These are phyloP conservation scores for Eulacestoma nigropectus DNA, from an alignment of 2,113 vertebrate genomes.

Conservation along the genomic window DNA sequence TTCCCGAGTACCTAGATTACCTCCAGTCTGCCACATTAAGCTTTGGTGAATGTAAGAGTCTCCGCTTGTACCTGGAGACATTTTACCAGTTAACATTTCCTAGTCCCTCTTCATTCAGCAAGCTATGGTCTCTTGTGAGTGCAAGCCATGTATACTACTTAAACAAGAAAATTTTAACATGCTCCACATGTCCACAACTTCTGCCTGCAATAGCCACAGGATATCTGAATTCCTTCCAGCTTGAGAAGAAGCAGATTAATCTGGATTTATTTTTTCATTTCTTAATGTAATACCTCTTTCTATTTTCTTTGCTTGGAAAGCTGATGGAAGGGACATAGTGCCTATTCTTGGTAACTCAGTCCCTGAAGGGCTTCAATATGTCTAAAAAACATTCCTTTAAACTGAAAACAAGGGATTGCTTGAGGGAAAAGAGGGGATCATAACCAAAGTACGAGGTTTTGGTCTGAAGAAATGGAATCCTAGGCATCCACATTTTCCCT, in stretches of 20 bases:
- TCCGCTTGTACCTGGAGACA: background rate
- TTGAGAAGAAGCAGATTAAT: background rate
- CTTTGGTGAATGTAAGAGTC: background rate
- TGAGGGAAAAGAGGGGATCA: background rate
- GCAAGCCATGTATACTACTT: background rate
- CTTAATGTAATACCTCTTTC: background rate
- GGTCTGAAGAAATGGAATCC: background rate
- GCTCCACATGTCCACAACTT: background rate
- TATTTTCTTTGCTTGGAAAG: background rate
- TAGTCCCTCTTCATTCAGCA: background rate
- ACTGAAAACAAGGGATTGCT: background rate
- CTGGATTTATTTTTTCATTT: background rate
- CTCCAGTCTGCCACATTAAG: background rate
- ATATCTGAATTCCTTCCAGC: background rate
- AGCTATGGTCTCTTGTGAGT: background rate
- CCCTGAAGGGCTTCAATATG: background rate
- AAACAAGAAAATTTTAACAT: background rate
- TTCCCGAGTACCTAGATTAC: background rate
- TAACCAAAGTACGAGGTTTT: rapidly evolving
- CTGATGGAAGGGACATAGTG: background rate
- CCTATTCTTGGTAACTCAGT: background rate
- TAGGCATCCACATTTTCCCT: background rate
- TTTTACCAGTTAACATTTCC: background rate
- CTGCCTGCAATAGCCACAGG: background rate
- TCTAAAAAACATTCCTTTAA: background rate